Percentiles rank a stretch among this genome's conserved stretches.
Evolutionary conservation across 1,140 invertebrate species (phyloP).

Genomic region (Ceratina japonica): DNA sequence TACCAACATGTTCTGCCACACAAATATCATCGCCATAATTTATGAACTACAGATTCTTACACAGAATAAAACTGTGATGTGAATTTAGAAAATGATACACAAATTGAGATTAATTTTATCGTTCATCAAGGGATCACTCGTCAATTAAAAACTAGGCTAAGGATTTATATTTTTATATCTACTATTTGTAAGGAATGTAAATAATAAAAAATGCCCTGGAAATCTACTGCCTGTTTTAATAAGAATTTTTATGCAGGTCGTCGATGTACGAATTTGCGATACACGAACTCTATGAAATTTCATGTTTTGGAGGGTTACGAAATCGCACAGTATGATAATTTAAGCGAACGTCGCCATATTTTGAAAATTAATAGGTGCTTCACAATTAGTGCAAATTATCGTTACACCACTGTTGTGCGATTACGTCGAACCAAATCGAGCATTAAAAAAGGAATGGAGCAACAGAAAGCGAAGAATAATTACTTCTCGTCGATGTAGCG

Average conservation of each 20-base stretch:
- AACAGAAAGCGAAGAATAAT: neutral
- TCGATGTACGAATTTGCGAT: neutral
- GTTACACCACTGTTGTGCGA: too few relatives aligned
- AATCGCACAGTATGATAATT: neutral
- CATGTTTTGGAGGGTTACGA: neutral
- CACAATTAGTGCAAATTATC: neutral
- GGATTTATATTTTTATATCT: neutral
- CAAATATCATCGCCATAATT: too few relatives aligned
- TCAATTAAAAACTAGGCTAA: neutral
- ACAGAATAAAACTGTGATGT: too few relatives aligned
- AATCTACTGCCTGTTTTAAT: neutral
- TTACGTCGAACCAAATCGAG: neutral
- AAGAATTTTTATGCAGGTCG: neutral
- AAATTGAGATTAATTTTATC: too few relatives aligned
- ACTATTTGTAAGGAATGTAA: neutral
- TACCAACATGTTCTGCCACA: too few relatives aligned
- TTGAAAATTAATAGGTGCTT: constrained; percentile 1
- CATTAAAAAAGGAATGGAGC: neutral
- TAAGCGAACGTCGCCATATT: constrained; percentile 2
- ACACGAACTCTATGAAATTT: neutral
- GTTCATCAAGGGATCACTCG: too few relatives aligned
- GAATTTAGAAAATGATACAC: too few relatives aligned
- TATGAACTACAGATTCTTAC: too few relatives aligned
- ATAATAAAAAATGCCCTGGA: neutral
- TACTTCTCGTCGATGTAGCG: neutral